Percentiles rank a stretch among this genome's conserved stretches.
Conservation (phyloP, 1,140 invertebrate species). For the Caerostris darwini region DNA sequence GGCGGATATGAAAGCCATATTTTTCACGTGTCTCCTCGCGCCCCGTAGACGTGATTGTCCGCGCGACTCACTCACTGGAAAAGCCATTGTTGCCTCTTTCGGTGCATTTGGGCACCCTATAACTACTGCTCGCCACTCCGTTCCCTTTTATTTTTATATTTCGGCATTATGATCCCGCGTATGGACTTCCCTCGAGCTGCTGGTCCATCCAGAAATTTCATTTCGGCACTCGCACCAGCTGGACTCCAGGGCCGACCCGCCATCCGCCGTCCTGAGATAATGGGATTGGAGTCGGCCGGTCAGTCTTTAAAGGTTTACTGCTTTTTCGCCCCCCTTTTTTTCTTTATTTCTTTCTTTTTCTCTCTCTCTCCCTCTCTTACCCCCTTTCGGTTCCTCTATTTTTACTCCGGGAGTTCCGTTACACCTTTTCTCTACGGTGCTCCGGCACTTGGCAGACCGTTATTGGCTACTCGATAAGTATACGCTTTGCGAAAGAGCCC, state of each 20-base stretch:
- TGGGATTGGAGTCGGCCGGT: conserved; percentile 64
- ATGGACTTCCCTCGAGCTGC: conserved; percentile 49
- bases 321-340: conserved; percentile 59
- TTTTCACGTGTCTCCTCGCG: conserved; percentile 75
- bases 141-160: conserved; percentile 40
- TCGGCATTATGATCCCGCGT: conserved; percentile 62
- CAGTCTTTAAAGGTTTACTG: conserved; percentile 76
- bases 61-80: conserved; percentile 61
- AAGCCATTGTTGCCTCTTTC: conserved; percentile 75
- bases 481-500: conserved; percentile 66
- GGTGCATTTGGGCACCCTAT: conserved; percentile 71
- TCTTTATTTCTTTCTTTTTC: conserved; percentile 49
- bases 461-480: conserved; percentile 77
- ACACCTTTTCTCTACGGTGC: conserved; percentile 70
- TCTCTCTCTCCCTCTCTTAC: conserved; percentile 47
- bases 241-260: conserved; percentile 47
- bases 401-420: conserved; percentile 39
- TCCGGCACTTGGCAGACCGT: conserved; percentile 72
- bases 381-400: conserved; percentile 47
- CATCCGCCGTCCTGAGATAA: conserved; percentile 60
- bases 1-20: conserved; percentile 78
- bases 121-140: conserved; percentile 66
- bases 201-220: conserved; percentile 75
- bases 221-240: conserved; percentile 71
- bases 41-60: conserved; percentile 69